A percentile compares a stretch with the other conserved stretches of the same genome.
These are phyloP conservation scores for Heliconius sara DNA, from an alignment of 2,888 invertebrate genomes.

Conservation along the genomic window DNA sequence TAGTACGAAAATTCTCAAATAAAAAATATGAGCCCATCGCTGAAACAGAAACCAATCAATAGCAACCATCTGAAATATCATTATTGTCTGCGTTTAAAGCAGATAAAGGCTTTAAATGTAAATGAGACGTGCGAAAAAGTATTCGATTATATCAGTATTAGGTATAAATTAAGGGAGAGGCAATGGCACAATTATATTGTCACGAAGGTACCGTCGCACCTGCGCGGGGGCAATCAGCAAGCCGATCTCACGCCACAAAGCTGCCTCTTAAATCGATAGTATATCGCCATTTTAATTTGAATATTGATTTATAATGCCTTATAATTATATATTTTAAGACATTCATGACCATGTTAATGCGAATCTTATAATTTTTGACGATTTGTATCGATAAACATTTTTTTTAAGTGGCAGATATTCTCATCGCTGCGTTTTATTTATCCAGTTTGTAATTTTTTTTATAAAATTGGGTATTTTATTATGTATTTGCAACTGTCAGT, in stretches of 20 bases:
- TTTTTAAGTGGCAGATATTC: constrained; percentile 1
- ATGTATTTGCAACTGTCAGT: too few relatives aligned
- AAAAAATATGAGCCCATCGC: constrained; percentile 15
- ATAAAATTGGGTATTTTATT: background rate
- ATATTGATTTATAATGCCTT: constrained; percentile 43
- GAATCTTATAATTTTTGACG: constrained; percentile 2
- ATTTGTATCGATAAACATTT: constrained; percentile 1
- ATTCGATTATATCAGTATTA: constrained; percentile 81
- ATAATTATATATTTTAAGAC: constrained; percentile 25
- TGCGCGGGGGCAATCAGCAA: constrained; percentile 57
- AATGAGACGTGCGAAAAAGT: constrained; percentile 80
- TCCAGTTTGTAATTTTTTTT: background rate
- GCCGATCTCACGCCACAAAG: constrained; percentile 63
- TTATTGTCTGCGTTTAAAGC: constrained; percentile 66
- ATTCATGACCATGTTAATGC: constrained; percentile 16
- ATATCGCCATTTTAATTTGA: constrained; percentile 43
- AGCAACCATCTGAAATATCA: constrained; percentile 65
- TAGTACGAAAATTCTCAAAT: background rate
- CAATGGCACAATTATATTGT: constrained; percentile 83
- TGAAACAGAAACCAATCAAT: constrained; percentile 55
- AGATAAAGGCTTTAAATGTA: constrained; percentile 78
- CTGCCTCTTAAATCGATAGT: constrained; percentile 47
- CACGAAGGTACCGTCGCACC: constrained; percentile 69
- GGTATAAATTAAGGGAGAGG: constrained; percentile 79
- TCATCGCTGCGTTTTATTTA: background rate